Percentiles rank a stretch among this genome's conserved stretches.
Conservation (phyloP, 1,140 invertebrate species). For the Drosophila ironensis region DNA sequence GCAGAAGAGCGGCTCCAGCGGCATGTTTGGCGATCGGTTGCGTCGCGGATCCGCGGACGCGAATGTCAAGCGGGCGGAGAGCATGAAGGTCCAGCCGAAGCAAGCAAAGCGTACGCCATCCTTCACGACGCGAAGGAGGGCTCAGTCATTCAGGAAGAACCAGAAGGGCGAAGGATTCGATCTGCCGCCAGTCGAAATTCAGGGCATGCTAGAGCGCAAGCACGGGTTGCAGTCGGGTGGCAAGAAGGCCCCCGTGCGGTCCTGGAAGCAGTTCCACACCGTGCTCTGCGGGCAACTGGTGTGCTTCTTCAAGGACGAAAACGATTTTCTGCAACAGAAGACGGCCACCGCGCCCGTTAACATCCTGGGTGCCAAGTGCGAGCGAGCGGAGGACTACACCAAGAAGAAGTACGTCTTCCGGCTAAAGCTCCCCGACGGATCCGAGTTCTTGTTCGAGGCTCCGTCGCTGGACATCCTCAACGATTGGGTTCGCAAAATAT, state of each 20-base stretch:
- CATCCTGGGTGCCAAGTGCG: constrained; percentile 91
- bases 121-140: constrained; percentile 94
- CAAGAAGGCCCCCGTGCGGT: constrained; percentile 95
- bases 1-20: constrained; percentile 83
- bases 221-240: constrained; percentile 96
- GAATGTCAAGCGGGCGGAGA: constrained; percentile 92
- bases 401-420: constrained; percentile 97
- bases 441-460: constrained; percentile 95
- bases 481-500: constrained; percentile 97
- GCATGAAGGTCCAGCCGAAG: constrained; percentile 90
- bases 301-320: constrained; percentile 98
- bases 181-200: constrained; percentile 94
- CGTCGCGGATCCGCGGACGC: constrained; percentile 85
- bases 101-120: constrained; percentile 94
- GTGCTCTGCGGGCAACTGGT: constrained; percentile 97
- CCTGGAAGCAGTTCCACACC: constrained; percentile 97
- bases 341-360: constrained; percentile 94
- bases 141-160: constrained; percentile 93
- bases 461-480: constrained; percentile 89
- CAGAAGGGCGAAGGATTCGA: constrained; percentile 88
- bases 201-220: constrained; percentile 95
- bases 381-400: constrained; percentile 94
- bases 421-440: constrained; percentile 93
- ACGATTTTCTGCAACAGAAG: constrained; percentile 94
- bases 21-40: constrained; percentile 88